phyloP scores from a whole-genome alignment of 2,113 vertebrate species.

The Catharus minimus region DNA sequence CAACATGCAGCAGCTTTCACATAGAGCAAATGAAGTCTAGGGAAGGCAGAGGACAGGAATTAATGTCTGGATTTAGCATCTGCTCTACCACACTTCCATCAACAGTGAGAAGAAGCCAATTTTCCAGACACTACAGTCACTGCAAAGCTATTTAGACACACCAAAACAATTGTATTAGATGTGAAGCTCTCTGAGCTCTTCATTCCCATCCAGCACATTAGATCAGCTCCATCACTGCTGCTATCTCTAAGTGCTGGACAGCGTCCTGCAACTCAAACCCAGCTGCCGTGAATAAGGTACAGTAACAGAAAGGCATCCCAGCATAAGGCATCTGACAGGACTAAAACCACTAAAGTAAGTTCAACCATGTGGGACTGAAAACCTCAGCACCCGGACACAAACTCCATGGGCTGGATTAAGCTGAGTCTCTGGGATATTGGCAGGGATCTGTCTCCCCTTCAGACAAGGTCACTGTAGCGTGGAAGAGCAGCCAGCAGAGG shows the following conservation, averaged over 20 bases:
- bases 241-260: not conserved
- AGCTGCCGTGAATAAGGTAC: not conserved
- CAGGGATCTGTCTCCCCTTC: not conserved
- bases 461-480: fast-evolving
- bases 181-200: not conserved
- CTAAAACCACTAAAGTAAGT: not conserved
- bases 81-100: not conserved
- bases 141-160: not conserved
- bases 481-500: not conserved
- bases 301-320: not conserved
- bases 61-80: not conserved
- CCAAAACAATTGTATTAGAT: not conserved
- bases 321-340: not conserved
- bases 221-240: not conserved
- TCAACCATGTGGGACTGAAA: fast-evolving
- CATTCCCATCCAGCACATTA: fast-evolving
- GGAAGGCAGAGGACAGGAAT: not conserved
- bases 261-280: not conserved
- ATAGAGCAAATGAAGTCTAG: not conserved
- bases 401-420: not conserved
- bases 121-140: not conserved
- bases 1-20: not conserved
- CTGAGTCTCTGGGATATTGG: not conserved
- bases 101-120: not conserved
- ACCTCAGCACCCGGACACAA: not conserved